phyloP scores from a whole-genome alignment of 2,888 invertebrate genomes.

The Aspidapion aeneum region DNA sequence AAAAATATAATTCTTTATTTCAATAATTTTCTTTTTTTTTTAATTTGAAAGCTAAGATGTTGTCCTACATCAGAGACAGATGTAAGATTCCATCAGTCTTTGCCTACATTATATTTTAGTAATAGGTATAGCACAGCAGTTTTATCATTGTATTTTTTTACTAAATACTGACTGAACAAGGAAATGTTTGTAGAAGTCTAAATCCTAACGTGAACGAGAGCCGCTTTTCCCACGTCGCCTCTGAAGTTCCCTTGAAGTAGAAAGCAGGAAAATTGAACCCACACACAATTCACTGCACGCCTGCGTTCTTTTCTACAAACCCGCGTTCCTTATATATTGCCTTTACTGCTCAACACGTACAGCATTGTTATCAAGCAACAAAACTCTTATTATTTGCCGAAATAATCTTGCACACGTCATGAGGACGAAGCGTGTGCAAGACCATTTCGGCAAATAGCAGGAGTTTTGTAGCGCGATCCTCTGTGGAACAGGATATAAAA shows the following conservation, averaged over 20 bases:
- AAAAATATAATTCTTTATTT: too few relatives aligned
- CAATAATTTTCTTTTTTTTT: too few relatives aligned
- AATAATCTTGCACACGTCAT: neutral
- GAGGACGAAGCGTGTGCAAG: neutral
- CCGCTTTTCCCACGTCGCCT: neutral
- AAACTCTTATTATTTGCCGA: neutral
- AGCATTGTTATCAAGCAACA: neutral
- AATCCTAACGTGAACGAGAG: neutral
- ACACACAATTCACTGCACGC: neutral
- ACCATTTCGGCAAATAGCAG: neutral
- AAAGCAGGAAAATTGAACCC: neutral
- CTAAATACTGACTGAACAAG: too few relatives aligned
- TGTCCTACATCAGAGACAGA: too few relatives aligned
- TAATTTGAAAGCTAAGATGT: too few relatives aligned
- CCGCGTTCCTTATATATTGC: neutral
- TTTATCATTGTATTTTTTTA: too few relatives aligned
- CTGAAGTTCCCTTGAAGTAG: neutral
- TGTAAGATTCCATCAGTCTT: too few relatives aligned
- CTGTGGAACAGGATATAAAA: slow-evolving; percentile 18
- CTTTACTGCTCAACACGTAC: neutral
- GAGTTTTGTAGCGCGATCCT: slow-evolving; percentile 10
- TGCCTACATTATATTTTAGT: too few relatives aligned
- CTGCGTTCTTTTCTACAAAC: neutral
- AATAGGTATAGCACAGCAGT: too few relatives aligned
- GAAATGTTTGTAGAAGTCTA: too few relatives aligned